phyloP scores from a whole-genome alignment of 2,113 vertebrate genomes.

The Rhipidura dahli region DNA sequence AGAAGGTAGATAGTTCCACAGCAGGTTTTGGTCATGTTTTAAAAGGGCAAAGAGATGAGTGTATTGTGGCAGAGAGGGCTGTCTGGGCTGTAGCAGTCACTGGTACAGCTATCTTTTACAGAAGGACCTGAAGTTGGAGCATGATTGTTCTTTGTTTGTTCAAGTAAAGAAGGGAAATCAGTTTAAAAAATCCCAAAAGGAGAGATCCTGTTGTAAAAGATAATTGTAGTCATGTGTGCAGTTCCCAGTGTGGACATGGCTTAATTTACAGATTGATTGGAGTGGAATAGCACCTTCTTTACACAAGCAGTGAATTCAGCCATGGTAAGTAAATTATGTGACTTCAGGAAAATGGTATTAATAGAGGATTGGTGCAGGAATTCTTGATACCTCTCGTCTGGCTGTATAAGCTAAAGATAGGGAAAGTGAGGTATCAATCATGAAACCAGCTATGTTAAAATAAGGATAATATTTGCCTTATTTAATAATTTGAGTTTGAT shows the following conservation, averaged over 20 bases:
- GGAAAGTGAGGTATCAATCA: no score
- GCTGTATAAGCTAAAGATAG: not conserved
- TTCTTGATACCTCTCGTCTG: not conserved
- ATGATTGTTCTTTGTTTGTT: not conserved
- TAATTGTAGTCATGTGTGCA: not conserved
- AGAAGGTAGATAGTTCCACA: not conserved
- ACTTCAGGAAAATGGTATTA: not conserved
- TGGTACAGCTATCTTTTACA: not conserved
- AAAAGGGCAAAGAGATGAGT: not conserved
- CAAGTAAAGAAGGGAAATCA: not conserved
- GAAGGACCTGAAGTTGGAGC: not conserved
- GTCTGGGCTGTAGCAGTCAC: not conserved
- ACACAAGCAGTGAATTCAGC: not conserved
- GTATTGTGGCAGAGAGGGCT: not conserved
- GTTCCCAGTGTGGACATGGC: not conserved
- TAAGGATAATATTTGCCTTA: not conserved
- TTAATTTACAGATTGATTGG: constrained; percentile 7
- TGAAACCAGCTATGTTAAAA: not conserved
- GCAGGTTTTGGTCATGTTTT: not conserved
- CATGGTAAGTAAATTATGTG: not conserved
- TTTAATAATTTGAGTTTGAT: not conserved
- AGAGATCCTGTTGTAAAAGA: not conserved
- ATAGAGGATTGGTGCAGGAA: not conserved
- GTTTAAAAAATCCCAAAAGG: constrained; percentile 10
- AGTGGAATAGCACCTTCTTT: not conserved